Evolutionary conservation across 2,113 vertebrate species (phyloP), one percentile per base, ranked within the genome.

Genomic region (Pluvialis apricaria): DNA sequence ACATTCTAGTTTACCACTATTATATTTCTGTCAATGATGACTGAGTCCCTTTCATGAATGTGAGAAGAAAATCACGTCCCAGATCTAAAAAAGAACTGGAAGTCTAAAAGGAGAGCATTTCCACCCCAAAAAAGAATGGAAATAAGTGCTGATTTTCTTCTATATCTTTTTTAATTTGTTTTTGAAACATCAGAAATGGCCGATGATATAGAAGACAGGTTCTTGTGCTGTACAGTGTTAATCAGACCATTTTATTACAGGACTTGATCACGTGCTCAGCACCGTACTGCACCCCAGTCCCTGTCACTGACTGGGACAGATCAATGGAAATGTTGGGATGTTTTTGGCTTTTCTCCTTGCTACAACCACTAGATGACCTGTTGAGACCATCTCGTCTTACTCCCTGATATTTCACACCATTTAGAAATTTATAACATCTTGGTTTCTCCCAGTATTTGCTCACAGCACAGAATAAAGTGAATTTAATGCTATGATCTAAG

Each of bases 221-320:
- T n/a, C 5, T 11, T 72, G 18, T 3, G 3, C 9, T 49, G 12
- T 38, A 16, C 9, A 8, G 5, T 12, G 15, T 24, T 38, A 54
- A 40, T 42, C 15, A 49, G 18, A 29, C 5, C 13, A 3, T 5
- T 47, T 34, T 52, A 22, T 36, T n/a, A 55, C 24, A 71, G 14
- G 7, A 28, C 15, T 47, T 75, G 14, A 3, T 80, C 20, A 6
- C 22, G 9, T 38, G 5, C 10, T 45, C 21, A 32, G 4, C 29
- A 45, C 64, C 0, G 0, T 52, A 40, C 42, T 9, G 6, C 32
- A 57, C 3, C 19, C 13, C 12, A 44, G 11, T 51, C 15, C 19
- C 18, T 44, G 3, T 13, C n/a, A 40, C 61, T 61, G 15, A 26
- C 49, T 52, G 22, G 15, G 28, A 32, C 34, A 58, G 44, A 60